phyloP scores from a whole-genome alignment of 2,797 vertebrate genomes.

The Spondyliosoma cantharus region DNA sequence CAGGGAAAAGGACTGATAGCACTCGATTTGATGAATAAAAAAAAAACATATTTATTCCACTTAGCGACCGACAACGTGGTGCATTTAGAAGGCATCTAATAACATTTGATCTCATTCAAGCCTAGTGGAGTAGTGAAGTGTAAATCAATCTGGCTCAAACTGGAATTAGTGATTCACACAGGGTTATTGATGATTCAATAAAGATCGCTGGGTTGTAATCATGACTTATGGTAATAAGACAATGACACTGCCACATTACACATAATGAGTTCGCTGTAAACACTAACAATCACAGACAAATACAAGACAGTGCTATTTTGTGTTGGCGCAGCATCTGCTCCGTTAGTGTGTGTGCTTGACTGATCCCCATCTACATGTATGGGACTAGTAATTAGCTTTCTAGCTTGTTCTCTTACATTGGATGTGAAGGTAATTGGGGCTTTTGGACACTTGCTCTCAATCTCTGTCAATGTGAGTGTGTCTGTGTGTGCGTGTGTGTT shows the following conservation, averaged over 20 bases:
- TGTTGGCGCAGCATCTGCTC: slow-evolving; percentile 36
- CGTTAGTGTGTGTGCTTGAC: slow-evolving; percentile 15
- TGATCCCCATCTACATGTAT: slow-evolving; percentile 58
- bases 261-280: slow-evolving; percentile 58
- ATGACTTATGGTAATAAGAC: slow-evolving; percentile 71
- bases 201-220: slow-evolving; percentile 66
- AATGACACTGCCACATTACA: slow-evolving; percentile 54
- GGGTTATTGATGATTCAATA: slow-evolving; percentile 77
- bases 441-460: slow-evolving; percentile 76
- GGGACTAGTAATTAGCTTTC: slow-evolving; percentile 75
- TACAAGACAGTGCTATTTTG: slow-evolving; percentile 41
- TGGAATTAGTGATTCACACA: slow-evolving; percentile 72
- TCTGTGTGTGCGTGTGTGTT: slow-evolving; percentile 37
- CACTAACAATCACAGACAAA: slow-evolving; percentile 51
- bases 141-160: slow-evolving; percentile 77
- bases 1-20: slow-evolving; percentile 56
- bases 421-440: slow-evolving; percentile 79
- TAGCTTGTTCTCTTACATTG: slow-evolving; percentile 74
- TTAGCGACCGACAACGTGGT: slow-evolving; percentile 67
- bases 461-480: slow-evolving; percentile 68
- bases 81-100: slow-evolving; percentile 60
- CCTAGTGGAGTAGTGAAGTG: slow-evolving; percentile 53
- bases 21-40: slow-evolving; percentile 64
- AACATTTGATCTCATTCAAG: slow-evolving; percentile 71
- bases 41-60: slow-evolving; percentile 71